Conservation (phyloP, 2,797 vertebrate genomes). For the Pipistrellus pipistrellus region DNA sequence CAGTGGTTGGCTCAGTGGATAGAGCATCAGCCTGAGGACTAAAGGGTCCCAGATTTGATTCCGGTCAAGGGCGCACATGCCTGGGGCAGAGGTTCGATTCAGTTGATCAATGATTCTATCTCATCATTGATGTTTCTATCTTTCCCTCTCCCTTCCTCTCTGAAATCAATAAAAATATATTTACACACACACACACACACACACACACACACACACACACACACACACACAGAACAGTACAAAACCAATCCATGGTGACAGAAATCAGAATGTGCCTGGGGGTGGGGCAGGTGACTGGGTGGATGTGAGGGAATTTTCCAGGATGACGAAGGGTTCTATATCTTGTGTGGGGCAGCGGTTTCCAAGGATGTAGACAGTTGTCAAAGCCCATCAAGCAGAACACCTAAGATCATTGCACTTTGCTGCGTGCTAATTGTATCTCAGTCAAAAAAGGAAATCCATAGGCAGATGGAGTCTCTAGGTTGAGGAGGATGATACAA, state of each 20-base stretch:
- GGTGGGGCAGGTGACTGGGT: not conserved
- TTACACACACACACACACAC: no score
- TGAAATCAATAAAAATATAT: no score
- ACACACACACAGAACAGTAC: no score
- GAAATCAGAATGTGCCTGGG: not conserved
- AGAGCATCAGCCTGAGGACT: no score
- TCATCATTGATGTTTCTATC: no score
- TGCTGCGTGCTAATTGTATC: not conserved
- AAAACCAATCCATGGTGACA: not conserved
- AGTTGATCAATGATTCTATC: no score
- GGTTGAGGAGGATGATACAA: not conserved
- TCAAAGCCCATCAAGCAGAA: slow-evolving; percentile 13
- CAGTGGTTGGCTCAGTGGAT: not conserved
- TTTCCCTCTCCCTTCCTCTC: no score
- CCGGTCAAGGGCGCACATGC: no score
- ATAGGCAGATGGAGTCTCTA: not conserved
- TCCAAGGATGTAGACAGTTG: not conserved
- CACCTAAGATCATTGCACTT: not conserved
- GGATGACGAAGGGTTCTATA: not conserved
- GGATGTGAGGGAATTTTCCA: not conserved
- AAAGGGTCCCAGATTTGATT: no score
- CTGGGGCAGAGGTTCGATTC: no score
- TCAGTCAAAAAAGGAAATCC: not conserved
- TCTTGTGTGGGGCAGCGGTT: not conserved
- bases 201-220: no score